Evolutionary conservation across 2,888 invertebrate genomes (phyloP).

Genomic region (Xanthia icteritia): DNA sequence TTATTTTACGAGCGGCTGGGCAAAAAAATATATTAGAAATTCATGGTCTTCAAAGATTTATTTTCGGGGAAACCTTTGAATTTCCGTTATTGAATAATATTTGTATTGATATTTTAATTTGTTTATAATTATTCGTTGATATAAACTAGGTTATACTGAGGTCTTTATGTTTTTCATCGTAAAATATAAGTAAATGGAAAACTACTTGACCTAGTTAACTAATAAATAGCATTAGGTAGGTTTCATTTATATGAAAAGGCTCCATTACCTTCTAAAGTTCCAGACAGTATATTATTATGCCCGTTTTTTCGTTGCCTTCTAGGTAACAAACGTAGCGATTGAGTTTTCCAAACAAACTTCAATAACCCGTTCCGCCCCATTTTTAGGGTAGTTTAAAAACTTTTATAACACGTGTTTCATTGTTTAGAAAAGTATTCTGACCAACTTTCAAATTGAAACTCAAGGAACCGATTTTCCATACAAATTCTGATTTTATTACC

Average conservation of each 20-base stretch:
- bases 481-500: not conserved
- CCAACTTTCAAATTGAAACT: not conserved
- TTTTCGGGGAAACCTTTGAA: conserved; percentile 26
- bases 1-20: conserved; percentile 50
- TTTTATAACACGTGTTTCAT: not conserved
- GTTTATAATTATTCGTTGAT: not conserved
- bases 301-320: not conserved
- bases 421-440: conserved; percentile 12
- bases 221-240: not conserved
- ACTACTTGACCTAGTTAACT: not conserved
- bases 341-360: not conserved
- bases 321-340: not conserved
- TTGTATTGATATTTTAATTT: not conserved
- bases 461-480: not conserved
- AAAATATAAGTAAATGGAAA: not conserved
- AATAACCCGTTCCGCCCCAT: not conserved
- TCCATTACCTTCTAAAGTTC: not conserved
- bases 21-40: conserved; percentile 30
- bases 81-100: not conserved
- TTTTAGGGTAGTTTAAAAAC: not conserved
- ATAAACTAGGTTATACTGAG: not conserved
- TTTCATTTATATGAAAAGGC: not conserved
- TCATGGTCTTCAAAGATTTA: conserved; percentile 16
- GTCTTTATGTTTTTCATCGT: not conserved
- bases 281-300: not conserved